Base-by-base conservation (phyloP, 2,113 vertebrate species). In the Lepus europaeus region DNA sequence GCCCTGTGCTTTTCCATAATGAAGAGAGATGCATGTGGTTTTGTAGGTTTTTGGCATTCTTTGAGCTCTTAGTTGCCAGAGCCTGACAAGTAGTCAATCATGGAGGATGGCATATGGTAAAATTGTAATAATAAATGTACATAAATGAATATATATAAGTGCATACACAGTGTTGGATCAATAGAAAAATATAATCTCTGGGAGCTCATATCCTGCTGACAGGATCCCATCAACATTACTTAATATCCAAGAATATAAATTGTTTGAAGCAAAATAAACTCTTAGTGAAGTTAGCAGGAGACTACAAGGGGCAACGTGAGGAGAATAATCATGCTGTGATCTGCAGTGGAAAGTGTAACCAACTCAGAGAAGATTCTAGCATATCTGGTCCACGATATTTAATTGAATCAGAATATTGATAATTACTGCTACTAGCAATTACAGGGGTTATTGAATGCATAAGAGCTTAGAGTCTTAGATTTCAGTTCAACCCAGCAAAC, bases 1-100 rank as follows among this genome's bases (percentile, higher is more conserved):
- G 31, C 19, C 39, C 31, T 72, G 20, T 53, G 82, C 64, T 82
- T 9, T 29, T 53, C 27, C 61, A 25, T 83, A 70, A 84, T 77
- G 70, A 91, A 91, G 64, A 96, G 69, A 95, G 92, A 53, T 73
- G 25, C 31, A 22, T 76, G 19, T 87, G 85, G 63, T 73, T 93
- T 81, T 69, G 29, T n/a, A 79, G 36, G 91, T 83, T 86, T 39
- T 70, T 84, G 61, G 61, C 33, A 49, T 91, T 70, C 45, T 94
- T 76, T 87, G 59, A 73, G 73, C 63, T 93, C 53, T 84, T 78
- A 53, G 51, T 83, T 96, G 83, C 64, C 7, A 25, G 12, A 45
- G 27, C 45, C 79, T 94, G 72, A 94, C 76, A 89, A 76, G 63
- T 81, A 63, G 81, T 86, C 87, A 85, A 9, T 89, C 53, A 82